These are phyloP conservation scores for Hirudinaria manillensis DNA, from an alignment of 2,888 invertebrate genomes.

Conservation along the genomic window DNA sequence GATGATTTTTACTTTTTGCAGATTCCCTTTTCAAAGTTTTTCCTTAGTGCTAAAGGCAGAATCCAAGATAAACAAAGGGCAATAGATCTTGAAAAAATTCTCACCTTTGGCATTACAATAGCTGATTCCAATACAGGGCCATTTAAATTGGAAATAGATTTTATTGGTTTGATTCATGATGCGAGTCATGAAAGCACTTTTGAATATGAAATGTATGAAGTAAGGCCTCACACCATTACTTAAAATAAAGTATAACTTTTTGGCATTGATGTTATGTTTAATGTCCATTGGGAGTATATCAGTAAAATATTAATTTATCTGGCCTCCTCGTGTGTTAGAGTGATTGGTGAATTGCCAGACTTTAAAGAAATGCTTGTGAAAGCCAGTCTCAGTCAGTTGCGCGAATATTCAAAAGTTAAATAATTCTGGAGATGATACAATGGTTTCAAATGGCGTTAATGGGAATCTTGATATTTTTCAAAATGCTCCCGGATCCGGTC, in stretches of 20 bases:
- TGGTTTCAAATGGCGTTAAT: too few relatives aligned
- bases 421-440: too few relatives aligned
- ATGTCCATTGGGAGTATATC: too few relatives aligned
- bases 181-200: slow-evolving; percentile 72
- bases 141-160: slow-evolving; percentile 85
- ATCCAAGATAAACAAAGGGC: slow-evolving; percentile 74
- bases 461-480: too few relatives aligned
- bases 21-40: slow-evolving; percentile 92
- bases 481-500: too few relatives aligned
- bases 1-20: slow-evolving; percentile 47
- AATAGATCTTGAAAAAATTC: slow-evolving; percentile 62
- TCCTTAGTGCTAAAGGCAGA: slow-evolving; percentile 72
- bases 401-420: too few relatives aligned
- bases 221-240: slow-evolving; percentile 22
- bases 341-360: too few relatives aligned
- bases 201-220: slow-evolving; percentile 84
- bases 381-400: too few relatives aligned
- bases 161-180: slow-evolving; percentile 79
- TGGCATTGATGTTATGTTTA: not conserved
- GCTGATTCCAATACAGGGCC: slow-evolving; percentile 75
- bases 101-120: slow-evolving; percentile 74
- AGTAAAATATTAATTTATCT: too few relatives aligned
- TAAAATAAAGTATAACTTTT: slow-evolving; percentile 10
- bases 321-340: too few relatives aligned
- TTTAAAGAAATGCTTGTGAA: too few relatives aligned